Base-by-base conservation (phyloP, 1,140 invertebrate species). In the Tetramorium simillimum region DNA sequence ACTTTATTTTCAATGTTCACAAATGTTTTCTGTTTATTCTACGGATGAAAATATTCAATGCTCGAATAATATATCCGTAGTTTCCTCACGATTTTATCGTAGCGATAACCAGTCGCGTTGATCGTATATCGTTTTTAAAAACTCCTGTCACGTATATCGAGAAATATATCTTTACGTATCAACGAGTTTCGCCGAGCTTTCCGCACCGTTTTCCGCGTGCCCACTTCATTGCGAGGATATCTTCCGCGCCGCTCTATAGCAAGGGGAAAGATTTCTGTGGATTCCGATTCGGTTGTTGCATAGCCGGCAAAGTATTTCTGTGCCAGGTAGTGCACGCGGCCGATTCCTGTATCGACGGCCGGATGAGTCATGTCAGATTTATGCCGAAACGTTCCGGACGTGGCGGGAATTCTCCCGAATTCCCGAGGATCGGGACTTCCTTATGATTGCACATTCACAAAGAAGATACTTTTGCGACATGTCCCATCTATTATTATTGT, bases 291-390 rank as follows among this genome's bases (percentile, higher is more conserved):
- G 49, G 21, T 40, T 58, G 65, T 65, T 40, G 65, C 78, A 82
- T 72, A 82, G 33, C 65, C 37, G 51, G 67, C 37, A 72, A 58
- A 72, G 37, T 72, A 82, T 82, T 82, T 82, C 67, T 65, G 63
- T 28, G 33, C 60, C 67, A 72, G 80, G 18, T 82, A 51, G 51
- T 43, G 67, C 67, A 46, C 46, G 16, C 46, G 46, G 43, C n/a
- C 76, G 65, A 51, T 62, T 40, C n/a, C n/a, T 18, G n/a, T 65
- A 78, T 86, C 84, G 84, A 82, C 63, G 40, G 40, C 40, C 24
- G 40, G 75, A 58, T 80, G 65, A 86, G 75, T 86, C 76, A 60
- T 40, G 84, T 80, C 75, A 58, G 84, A 86, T 86, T 86, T 86
- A 86, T 86, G 63, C 62, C 58, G 33, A 33, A 33, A 33, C 33